These are phyloP conservation scores for Spinus pinus DNA, from an alignment of 2,797 vertebrate species.

Conservation along the genomic window DNA sequence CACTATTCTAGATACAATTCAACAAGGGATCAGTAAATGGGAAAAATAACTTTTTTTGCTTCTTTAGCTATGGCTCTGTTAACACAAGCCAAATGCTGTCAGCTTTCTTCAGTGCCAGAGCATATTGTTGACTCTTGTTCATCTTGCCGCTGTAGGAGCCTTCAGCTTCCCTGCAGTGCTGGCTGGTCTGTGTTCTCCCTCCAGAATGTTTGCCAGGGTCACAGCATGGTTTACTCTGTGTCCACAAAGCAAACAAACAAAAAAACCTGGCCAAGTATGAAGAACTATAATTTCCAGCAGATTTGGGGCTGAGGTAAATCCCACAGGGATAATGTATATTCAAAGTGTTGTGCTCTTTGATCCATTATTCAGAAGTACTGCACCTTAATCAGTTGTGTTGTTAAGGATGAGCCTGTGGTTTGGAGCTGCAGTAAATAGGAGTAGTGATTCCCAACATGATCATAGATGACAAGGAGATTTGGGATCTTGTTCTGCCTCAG, in stretches of 20 bases:
- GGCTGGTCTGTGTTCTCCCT: not conserved
- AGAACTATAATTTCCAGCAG: not conserved
- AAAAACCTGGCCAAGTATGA: not conserved
- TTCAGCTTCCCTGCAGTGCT: not conserved
- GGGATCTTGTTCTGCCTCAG: not conserved
- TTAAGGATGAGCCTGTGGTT: not conserved
- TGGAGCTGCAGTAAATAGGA: not conserved
- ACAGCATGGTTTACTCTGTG: not conserved
- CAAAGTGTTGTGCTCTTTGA: not conserved
- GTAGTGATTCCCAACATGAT: not conserved
- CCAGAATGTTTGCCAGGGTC: not conserved
- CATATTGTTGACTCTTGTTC: not conserved
- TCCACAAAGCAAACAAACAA: not conserved
- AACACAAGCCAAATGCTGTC: not conserved
- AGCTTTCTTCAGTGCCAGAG: not conserved
- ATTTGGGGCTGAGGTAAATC: not conserved
- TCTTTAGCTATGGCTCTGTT: not conserved
- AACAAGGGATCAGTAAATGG: not conserved
- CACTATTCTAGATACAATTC: not conserved
- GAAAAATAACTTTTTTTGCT: not conserved
- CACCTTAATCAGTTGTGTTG: not conserved
- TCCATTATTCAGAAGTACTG: not conserved
- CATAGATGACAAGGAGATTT: not conserved
- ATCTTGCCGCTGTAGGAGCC: not conserved
- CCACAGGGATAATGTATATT: not conserved